Evolutionary conservation across 2,113 vertebrate species (phyloP).

Genomic region (Anseranas semipalmata): DNA sequence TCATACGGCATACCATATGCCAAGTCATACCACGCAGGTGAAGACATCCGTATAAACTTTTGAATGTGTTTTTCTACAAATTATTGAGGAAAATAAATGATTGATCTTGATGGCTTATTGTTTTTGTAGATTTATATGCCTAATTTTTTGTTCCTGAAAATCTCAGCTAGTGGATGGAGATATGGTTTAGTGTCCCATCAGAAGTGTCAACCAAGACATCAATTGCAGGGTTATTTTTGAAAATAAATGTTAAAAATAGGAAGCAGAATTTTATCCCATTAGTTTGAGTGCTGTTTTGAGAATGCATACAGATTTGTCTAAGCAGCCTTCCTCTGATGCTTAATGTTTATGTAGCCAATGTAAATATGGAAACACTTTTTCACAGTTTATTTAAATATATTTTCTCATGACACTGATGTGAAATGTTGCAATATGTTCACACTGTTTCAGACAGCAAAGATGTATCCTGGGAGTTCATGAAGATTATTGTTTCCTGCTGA

Average conservation of each 20-base stretch:
- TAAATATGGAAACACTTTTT: not conserved
- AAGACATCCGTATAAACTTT: not conserved
- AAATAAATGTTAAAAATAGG: not conserved
- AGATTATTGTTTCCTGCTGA: not conserved
- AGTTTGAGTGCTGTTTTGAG: not conserved
- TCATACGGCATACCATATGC: not conserved
- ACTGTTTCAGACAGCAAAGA: not conserved
- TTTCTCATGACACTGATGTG: not conserved
- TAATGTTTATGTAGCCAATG: not conserved
- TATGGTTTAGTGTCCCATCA: not conserved
- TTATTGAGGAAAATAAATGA: not conserved
- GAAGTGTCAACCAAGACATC: not conserved
- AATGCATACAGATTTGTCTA: not conserved
- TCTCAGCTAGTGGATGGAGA: not conserved
- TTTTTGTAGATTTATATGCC: not conserved
- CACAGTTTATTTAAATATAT: not conserved
- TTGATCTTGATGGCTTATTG: not conserved
- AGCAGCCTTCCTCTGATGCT: not conserved
- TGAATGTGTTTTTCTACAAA: not conserved
- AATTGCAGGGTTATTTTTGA: not conserved
- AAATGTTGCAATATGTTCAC: not conserved
- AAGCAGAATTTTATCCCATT: not conserved
- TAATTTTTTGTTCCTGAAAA: not conserved
- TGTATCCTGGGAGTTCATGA: not conserved
- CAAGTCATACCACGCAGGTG: not conserved